Conservation (phyloP, 2,113 vertebrate species). For the Labrus mixtus region DNA sequence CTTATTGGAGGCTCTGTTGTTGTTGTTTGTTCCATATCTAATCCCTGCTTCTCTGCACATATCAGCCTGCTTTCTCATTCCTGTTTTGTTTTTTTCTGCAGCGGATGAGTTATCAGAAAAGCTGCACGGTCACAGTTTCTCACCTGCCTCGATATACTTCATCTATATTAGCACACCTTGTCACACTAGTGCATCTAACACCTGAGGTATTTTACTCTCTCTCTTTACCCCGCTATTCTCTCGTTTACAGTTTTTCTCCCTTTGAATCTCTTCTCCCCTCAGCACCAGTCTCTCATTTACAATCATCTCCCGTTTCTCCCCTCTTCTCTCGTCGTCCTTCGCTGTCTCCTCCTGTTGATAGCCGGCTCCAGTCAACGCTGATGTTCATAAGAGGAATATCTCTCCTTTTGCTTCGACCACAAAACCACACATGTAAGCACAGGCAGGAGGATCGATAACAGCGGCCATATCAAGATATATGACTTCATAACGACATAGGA, state of each 20-base stretch:
- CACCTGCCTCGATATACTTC: no score
- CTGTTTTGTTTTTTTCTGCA: no score
- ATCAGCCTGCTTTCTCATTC: not conserved
- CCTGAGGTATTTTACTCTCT: no score
- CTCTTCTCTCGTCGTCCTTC: constrained; percentile 11
- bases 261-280: no score
- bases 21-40: not conserved
- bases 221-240: no score
- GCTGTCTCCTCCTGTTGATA: constrained; percentile 21
- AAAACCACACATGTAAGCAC: constrained; percentile 13
- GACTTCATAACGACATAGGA: no score
- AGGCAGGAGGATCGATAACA: constrained; percentile 21
- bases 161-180: no score
- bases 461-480: not conserved
- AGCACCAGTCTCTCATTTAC: not conserved
- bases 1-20: not conserved
- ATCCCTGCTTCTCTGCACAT: not conserved
- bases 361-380: constrained; percentile 9
- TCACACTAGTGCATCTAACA: no score
- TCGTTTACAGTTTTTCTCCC: no score
- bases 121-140: not conserved
- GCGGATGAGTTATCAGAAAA: not conserved
- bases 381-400: not conserved
- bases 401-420: constrained; percentile 6
- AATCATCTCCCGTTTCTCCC: not conserved